Conservation (phyloP, 2,113 vertebrate genomes). For the Archocentrus centrarchus region DNA sequence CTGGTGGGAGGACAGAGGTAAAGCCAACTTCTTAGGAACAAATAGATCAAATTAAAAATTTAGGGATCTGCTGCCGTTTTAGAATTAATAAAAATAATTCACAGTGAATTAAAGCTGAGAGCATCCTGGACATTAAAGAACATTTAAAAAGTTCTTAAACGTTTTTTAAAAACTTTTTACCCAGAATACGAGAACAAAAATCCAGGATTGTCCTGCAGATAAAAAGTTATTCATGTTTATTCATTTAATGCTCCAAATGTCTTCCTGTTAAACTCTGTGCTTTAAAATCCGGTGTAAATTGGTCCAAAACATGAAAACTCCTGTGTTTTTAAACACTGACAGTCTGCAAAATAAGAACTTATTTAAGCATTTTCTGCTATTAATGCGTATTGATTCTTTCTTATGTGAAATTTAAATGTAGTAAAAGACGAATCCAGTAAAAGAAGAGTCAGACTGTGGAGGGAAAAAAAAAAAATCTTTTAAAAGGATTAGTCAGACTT, state of each 20-base stretch:
- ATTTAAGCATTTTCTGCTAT: too few species aligned
- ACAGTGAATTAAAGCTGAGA: too few species aligned
- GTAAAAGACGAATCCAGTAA: too few species aligned
- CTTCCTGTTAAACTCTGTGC: neutral
- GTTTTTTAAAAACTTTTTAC: neutral
- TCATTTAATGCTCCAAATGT: too few species aligned
- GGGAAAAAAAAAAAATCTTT: too few species aligned
- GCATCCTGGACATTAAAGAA: neutral
- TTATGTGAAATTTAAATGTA: neutral
- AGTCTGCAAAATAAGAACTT: too few species aligned
- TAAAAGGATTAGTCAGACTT: neutral
- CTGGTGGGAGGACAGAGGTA: neutral
- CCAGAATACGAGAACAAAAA: neutral
- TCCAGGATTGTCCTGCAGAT: too few species aligned
- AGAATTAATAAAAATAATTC: neutral
- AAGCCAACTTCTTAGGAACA: neutral
- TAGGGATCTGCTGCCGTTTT: neutral
- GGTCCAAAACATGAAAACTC: too few species aligned
- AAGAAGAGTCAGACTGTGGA: too few species aligned
- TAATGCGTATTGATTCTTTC: rapidly evolving
- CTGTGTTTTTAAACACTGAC: too few species aligned
- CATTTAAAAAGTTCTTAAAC: neutral
- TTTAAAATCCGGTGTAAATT: too few species aligned
- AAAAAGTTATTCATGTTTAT: too few species aligned
- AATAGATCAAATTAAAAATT: neutral